Conservation (phyloP, 2,888 invertebrate species). For the Cryptophagus acutangulus region DNA sequence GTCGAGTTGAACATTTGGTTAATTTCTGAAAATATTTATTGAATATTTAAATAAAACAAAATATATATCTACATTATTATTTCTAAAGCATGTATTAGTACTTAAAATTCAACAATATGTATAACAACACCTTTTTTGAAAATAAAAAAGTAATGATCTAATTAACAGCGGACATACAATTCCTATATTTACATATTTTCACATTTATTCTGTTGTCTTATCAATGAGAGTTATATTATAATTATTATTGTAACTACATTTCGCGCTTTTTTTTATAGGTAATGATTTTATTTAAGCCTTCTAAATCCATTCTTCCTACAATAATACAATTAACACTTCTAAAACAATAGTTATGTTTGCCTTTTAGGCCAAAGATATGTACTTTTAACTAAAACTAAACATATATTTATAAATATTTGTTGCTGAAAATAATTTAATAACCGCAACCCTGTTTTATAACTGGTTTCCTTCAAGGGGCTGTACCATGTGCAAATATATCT, state of each 20-base stretch:
- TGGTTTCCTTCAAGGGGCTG: too few relatives aligned
- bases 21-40: slow-evolving; percentile 8
- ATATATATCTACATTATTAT: not conserved
- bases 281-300: slow-evolving; percentile 26
- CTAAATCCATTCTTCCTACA: slow-evolving; percentile 21
- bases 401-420: not conserved
- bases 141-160: too few relatives aligned
- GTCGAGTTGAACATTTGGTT: slow-evolving; percentile 2
- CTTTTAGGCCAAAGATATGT: slow-evolving; percentile 38
- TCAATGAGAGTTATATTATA: slow-evolving; percentile 9
- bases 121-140: too few relatives aligned
- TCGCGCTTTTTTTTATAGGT: too few relatives aligned
- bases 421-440: not conserved
- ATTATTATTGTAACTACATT: slow-evolving; percentile 22
- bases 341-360: slow-evolving; percentile 25
- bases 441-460: slow-evolving; percentile 8
- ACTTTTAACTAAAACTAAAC: slow-evolving; percentile 13
- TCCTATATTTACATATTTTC: slow-evolving; percentile 39
- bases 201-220: slow-evolving; percentile 29
- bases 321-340: slow-evolving; percentile 20
- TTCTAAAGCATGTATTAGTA: too few relatives aligned
- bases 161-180: slow-evolving; percentile 33
- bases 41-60: not conserved
- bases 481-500: too few relatives aligned
- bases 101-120: too few relatives aligned